Evolutionary conservation across 23 tunicate species (phyloP), one percentile per base, ranked within the genome.

Genomic region (Phallusia fumigata): DNA sequence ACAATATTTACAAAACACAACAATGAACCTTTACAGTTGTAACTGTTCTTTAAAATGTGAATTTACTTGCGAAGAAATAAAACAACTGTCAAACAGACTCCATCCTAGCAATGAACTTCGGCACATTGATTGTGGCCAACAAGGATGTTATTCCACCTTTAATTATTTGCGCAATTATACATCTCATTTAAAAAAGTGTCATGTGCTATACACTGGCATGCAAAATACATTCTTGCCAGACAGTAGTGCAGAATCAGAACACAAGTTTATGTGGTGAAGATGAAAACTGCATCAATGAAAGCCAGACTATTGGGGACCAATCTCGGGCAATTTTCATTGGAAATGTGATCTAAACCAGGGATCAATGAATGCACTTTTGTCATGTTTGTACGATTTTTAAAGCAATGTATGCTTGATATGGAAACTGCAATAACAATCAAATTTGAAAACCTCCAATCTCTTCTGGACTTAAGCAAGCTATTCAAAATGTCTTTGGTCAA

Each of bases 281-380:
- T 58, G 69, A 58, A 58, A 58, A 58, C 13, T 58, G 69, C 69
- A 58, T 21, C 13, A 58, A 58, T 58, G 69, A 58, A 58, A 58
- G 69, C 21, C 81, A 77, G 15, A 36, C 28, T 36, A 36, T 35
- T 77, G 81, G 31, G 35, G 35, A 77, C 52, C 52, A 53, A n/a
- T 52, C 49, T 80, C 3, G 6, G 18, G 31, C 65, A 80, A 52
- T 80, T 80, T 80, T 18, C 52, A 3, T 52, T 80, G 74, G 73
- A 80, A 33, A 35, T 80, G 64, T 10, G 83, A 51, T 52, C 64
- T 12, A 80, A 80, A 80, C 36, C 74, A 16, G 83, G 83, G 64
- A 53, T 80, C 36, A 80, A 80, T 52, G 83, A 52, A 31, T 80
- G 83, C 51, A 74, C 78, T 74, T 3, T 31, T 74, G 78, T 74